A percentile compares a stretch with the other conserved stretches of the same genome.
Conservation (phyloP, 1,140 invertebrate species). For the Chironomus tepperi region DNA sequence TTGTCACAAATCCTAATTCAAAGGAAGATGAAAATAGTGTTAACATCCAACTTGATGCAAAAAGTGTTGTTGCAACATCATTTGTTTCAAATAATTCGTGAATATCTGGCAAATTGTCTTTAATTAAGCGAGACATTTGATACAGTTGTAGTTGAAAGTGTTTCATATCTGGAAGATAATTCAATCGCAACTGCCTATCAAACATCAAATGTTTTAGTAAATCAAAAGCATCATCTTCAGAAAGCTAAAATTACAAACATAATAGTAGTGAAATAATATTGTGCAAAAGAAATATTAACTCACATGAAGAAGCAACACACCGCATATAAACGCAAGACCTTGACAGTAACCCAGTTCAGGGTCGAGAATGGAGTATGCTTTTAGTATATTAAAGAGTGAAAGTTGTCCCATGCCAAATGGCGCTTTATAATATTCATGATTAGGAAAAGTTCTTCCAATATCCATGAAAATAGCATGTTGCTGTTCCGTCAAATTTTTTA, state of each 20-base stretch:
- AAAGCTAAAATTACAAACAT: slow-evolving; percentile 55
- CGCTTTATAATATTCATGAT: slow-evolving; percentile 82
- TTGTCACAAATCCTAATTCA: slow-evolving; percentile 86
- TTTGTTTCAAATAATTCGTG: slow-evolving; percentile 82
- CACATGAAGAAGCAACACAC: slow-evolving; percentile 86
- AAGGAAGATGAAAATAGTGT: slow-evolving; percentile 95
- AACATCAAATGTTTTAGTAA: slow-evolving; percentile 88
- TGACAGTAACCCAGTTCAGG: slow-evolving; percentile 93
- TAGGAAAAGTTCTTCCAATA: slow-evolving; percentile 85
- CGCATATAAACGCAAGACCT: slow-evolving; percentile 90
- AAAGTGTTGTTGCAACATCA: slow-evolving; percentile 86
- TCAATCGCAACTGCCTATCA: slow-evolving; percentile 69
- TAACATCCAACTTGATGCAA: slow-evolving; percentile 92
- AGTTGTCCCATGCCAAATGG: slow-evolving; percentile 83
- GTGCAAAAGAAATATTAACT: slow-evolving; percentile 38
- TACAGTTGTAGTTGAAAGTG: slow-evolving; percentile 88
- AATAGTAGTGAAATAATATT: slow-evolving; percentile 6
- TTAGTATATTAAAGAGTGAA: slow-evolving; percentile 86
- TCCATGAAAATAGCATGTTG: slow-evolving; percentile 87
- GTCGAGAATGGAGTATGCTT: slow-evolving; percentile 91
- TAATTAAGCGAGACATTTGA: slow-evolving; percentile 83
- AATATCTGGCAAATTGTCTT: slow-evolving; percentile 76
- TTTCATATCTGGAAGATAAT: slow-evolving; percentile 89
- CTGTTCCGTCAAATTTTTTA: slow-evolving; percentile 83
- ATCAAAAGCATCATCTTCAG: slow-evolving; percentile 81